These are phyloP conservation scores for Nesogale talazaci DNA, from an alignment of 2,113 vertebrate species.

Conservation along the genomic window DNA sequence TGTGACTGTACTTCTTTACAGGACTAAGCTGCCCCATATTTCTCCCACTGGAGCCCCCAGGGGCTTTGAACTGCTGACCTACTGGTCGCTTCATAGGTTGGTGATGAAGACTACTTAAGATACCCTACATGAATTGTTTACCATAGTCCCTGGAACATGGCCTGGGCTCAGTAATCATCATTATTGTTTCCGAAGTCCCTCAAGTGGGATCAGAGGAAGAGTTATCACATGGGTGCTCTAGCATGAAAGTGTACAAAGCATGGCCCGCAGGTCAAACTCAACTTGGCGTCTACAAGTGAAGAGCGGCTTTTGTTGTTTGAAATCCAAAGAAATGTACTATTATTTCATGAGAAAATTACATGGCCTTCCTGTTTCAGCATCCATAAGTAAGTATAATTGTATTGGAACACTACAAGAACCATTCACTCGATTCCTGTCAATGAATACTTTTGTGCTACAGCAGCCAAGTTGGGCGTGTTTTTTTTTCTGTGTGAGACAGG, in stretches of 20 bases:
- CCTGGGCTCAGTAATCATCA: neutral
- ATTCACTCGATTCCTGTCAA: neutral
- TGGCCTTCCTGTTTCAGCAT: neutral
- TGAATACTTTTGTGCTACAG: neutral
- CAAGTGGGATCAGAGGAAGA: neutral
- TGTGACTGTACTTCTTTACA: too few species aligned
- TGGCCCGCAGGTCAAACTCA: neutral
- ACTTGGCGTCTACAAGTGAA: neutral
- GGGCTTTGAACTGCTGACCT: too few species aligned
- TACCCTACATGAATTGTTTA: neutral
- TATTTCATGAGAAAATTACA: neutral
- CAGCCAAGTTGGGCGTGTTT: neutral
- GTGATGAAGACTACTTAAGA: neutral
- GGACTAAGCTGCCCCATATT: too few species aligned
- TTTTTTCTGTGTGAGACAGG: too few species aligned
- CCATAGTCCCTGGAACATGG: neutral
- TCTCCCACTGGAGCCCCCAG: too few species aligned
- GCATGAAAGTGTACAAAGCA: neutral
- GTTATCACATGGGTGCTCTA: neutral
- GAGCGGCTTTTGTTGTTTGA: conserved; percentile 4
- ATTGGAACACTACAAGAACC: neutral
- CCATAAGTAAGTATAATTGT: neutral
- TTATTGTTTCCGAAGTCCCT: neutral
- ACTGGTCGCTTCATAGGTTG: neutral
- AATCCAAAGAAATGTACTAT: neutral